A percentile compares a stretch with the other conserved stretches of the same genome.
phyloP scores from a whole-genome alignment of 2,113 vertebrate species.

The Passer domesticus region DNA sequence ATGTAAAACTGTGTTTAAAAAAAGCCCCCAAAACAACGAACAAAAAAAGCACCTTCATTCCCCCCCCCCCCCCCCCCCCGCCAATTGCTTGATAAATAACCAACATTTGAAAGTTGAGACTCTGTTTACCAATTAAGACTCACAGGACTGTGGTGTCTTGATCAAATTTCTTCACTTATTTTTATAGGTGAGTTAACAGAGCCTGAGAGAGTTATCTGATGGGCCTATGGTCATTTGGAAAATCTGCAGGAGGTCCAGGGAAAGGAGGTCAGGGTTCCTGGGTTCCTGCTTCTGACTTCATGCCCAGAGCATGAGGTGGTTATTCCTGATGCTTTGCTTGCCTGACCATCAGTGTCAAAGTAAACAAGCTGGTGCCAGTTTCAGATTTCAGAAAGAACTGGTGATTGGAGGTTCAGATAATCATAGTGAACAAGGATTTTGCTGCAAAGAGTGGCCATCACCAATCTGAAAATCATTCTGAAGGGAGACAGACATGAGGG shows the following conservation, averaged over 20 bases:
- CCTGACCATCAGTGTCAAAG: not conserved
- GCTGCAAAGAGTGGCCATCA: not conserved
- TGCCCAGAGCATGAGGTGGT: not conserved
- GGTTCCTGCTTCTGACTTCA: fast-evolving
- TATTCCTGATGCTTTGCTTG: not conserved
- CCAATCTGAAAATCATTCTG: not conserved
- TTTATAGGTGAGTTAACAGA: not conserved
- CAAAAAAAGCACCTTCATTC: not conserved
- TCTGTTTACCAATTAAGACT: not conserved
- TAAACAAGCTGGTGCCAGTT: not conserved
- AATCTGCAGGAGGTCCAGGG: not conserved
- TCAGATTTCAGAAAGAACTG: not conserved
- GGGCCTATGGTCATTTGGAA: not conserved
- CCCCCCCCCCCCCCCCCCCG: not conserved
- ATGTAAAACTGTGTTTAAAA: not conserved
- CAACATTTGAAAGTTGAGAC: not conserved
- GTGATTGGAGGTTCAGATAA: not conserved
- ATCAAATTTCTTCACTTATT: not conserved
- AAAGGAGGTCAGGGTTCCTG: not conserved
- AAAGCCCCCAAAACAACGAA: not conserved
- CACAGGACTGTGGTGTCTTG: not conserved
- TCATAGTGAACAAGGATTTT: not conserved
- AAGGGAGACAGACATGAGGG: not conserved
- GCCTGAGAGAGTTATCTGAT: not conserved
- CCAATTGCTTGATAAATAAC: not conserved